Percentiles rank a stretch among this genome's conserved stretches.
These are phyloP conservation scores for Gymnogyps californianus DNA, from an alignment of 2,113 vertebrate species.

Conservation along the genomic window DNA sequence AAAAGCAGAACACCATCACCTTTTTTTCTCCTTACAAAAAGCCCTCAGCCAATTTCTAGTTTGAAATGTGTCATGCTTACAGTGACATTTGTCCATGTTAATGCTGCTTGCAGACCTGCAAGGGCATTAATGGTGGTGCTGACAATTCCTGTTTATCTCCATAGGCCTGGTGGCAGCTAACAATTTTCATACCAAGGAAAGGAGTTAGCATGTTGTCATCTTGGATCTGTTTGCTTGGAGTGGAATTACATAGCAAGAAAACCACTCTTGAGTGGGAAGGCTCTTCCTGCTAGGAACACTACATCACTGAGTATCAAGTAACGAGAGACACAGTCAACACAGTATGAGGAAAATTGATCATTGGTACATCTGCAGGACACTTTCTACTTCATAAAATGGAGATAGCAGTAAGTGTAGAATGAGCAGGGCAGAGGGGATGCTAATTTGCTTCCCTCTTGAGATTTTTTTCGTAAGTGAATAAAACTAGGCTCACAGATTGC, in stretches of 20 bases:
- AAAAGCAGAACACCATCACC: not conserved
- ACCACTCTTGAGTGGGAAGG: not conserved
- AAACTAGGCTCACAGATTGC: not conserved
- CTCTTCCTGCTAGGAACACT: not conserved
- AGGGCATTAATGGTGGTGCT: conserved; percentile 7
- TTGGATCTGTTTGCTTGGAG: not conserved
- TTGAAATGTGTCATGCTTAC: not conserved
- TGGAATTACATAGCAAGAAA: not conserved
- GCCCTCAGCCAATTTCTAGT: not conserved
- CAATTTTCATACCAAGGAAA: conserved; percentile 7
- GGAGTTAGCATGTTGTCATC: conserved; percentile 23
- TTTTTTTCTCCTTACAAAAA: not conserved
- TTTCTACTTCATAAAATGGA: not conserved
- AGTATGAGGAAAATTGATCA: not conserved
- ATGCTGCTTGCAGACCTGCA: conserved; percentile 5
- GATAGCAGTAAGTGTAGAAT: not conserved
- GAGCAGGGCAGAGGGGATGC: not conserved
- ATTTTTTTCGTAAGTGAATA: not conserved
- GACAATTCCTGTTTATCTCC: conserved; percentile 23
- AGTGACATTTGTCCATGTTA: conserved; percentile 4
- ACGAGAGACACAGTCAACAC: not conserved
- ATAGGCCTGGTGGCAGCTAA: conserved; percentile 26
- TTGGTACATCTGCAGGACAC: not conserved
- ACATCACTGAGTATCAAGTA: not conserved
- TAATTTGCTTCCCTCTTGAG: not conserved